Percentiles rank a stretch among this genome's conserved stretches.
Evolutionary conservation across 1,140 invertebrate species (phyloP).

Genomic region (Papilio polytes): DNA sequence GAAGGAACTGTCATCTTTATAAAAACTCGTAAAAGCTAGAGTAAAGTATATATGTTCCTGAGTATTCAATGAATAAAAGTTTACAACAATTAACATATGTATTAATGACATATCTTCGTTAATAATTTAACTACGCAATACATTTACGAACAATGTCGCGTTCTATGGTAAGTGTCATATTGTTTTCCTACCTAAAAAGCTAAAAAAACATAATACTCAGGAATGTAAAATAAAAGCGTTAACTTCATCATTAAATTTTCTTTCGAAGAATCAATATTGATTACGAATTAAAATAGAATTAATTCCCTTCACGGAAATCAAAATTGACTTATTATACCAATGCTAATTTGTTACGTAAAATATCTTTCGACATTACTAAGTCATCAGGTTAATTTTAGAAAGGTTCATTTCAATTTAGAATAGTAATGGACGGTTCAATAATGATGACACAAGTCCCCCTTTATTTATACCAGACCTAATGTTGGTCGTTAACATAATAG

Average conservation of each 20-base stretch:
- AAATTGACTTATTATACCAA: no score
- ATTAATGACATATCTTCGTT: no score
- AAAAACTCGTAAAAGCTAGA: not conserved
- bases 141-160: no score
- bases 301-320: no score
- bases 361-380: not conserved
- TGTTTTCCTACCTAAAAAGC: no score
- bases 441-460: not conserved
- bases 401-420: not conserved
- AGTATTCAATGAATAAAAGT: not conserved
- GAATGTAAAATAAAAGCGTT: no score
- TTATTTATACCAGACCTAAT: conserved; percentile 14
- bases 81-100: not conserved
- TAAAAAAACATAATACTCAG: no score
- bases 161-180: no score
- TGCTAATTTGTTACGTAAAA: not conserved
- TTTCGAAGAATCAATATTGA: no score
- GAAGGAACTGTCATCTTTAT: not conserved
- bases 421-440: not conserved
- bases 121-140: no score
- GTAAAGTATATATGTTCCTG: not conserved
- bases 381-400: not conserved
- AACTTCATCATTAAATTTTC: no score
- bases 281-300: no score
- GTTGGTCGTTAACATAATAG: conserved; percentile 14